These are phyloP conservation scores for Melitaea athalia DNA, from an alignment of 2,888 invertebrate species.

Conservation along the genomic window DNA sequence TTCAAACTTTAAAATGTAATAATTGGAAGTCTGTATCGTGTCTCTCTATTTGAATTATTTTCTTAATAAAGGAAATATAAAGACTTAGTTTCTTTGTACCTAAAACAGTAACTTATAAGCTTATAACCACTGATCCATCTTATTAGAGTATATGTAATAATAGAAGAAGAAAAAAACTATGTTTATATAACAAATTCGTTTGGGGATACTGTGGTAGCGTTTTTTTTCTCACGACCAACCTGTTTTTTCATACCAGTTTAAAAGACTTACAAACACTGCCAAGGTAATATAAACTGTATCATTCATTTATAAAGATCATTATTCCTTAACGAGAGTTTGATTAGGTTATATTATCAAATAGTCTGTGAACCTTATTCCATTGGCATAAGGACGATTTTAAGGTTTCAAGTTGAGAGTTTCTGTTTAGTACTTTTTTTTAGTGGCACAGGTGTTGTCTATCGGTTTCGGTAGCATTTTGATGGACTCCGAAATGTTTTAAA, in stretches of 20 bases:
- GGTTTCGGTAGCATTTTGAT: conserved; percentile 37
- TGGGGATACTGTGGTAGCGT: conserved; percentile 52
- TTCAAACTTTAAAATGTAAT: too few relatives aligned
- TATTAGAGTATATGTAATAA: too few relatives aligned
- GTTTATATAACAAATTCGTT: conserved; percentile 26
- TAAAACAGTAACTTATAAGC: neutral
- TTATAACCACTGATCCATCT: neutral
- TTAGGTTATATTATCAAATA: neutral
- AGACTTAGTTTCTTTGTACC: too few relatives aligned
- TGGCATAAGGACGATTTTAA: conserved; percentile 23
- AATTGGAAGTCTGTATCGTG: too few relatives aligned
- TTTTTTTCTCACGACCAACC: conserved; percentile 58
- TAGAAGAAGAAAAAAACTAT: conserved; percentile 47
- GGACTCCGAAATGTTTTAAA: neutral
- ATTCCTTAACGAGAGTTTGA: neutral
- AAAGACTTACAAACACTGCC: neutral
- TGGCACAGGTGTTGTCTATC: conserved; percentile 45
- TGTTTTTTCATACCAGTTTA: conserved; percentile 43
- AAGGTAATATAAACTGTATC: neutral
- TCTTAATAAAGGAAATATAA: too few relatives aligned
- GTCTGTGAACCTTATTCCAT: neutral
- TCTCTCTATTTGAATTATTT: too few relatives aligned
- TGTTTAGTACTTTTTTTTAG: conserved; percentile 35
- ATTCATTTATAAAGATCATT: neutral
- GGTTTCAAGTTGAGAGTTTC: conserved; percentile 29